A percentile compares a stretch with the other conserved stretches of the same genome.
These are phyloP conservation scores for Heliangelus exortis DNA, from an alignment of 2,797 vertebrate genomes.

Conservation along the genomic window DNA sequence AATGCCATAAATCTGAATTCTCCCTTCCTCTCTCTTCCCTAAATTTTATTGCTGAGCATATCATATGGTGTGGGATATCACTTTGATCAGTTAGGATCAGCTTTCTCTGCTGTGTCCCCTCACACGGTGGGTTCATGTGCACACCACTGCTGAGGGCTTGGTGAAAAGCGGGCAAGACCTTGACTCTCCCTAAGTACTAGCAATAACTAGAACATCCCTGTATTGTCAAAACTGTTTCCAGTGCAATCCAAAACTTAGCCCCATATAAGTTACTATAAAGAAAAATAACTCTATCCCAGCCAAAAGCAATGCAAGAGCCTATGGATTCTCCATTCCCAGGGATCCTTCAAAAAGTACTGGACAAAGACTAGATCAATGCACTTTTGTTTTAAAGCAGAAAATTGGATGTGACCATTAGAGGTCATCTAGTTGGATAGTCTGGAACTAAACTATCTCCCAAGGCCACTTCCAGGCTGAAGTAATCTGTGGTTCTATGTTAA, in stretches of 20 bases:
- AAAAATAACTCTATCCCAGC: neutral
- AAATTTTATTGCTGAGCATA: neutral
- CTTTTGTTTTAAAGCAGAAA: neutral
- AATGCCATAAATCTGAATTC: neutral
- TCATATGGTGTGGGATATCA: neutral
- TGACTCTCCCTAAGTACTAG: no score
- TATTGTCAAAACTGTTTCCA: neutral
- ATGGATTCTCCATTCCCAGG: neutral
- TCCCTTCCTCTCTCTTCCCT: neutral
- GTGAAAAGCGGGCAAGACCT: neutral
- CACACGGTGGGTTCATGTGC: neutral
- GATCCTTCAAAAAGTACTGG: neutral
- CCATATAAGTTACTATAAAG: neutral
- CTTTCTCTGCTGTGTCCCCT: neutral
- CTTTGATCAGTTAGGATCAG: neutral
- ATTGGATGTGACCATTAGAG: neutral
- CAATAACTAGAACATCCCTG: neutral
- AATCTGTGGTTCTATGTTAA: neutral
- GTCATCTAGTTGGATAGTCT: neutral
- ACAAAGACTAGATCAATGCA: neutral
- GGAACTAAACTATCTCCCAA: neutral
- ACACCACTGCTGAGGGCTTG: neutral
- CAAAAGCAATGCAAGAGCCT: neutral
- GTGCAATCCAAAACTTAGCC: neutral
- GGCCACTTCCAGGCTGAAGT: neutral